phyloP scores from a whole-genome alignment of 2,888 invertebrate genomes.

The Tetranychus truncatus region DNA sequence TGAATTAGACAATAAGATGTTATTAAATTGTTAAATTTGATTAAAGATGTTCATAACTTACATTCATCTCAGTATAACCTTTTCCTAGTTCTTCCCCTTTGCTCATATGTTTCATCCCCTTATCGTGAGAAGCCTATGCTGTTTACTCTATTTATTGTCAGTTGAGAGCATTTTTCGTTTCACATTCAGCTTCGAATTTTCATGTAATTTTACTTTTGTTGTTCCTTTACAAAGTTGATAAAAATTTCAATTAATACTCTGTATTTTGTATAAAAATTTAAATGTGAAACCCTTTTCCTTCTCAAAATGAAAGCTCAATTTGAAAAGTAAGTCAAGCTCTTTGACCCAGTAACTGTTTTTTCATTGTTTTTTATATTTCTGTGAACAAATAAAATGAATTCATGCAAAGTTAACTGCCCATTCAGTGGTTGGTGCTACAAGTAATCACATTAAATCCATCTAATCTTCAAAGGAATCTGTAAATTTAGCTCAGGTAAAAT shows the following conservation, averaged over 20 bases:
- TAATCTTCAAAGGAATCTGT: not conserved
- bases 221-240: not conserved
- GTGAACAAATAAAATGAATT: not conserved
- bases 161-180: not conserved
- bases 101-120: not conserved
- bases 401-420: not conserved
- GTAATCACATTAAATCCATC: not conserved
- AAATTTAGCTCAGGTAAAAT: not conserved
- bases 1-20: no score
- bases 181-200: not conserved
- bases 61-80: no score
- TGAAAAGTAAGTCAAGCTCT: no score
- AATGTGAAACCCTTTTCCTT: no score
- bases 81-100: not conserved
- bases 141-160: not conserved
- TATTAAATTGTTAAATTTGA: no score
- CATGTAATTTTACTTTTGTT: not conserved
- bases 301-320: no score
- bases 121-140: not conserved
- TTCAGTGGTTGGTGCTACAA: not conserved
- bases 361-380: not conserved
- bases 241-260: no score
- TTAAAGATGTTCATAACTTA: no score
- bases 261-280: no score
- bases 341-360: not conserved